A percentile compares a stretch with the other conserved stretches of the same genome.
phyloP scores from a whole-genome alignment of 2,888 invertebrate species.

The Pherbina coryleti region DNA sequence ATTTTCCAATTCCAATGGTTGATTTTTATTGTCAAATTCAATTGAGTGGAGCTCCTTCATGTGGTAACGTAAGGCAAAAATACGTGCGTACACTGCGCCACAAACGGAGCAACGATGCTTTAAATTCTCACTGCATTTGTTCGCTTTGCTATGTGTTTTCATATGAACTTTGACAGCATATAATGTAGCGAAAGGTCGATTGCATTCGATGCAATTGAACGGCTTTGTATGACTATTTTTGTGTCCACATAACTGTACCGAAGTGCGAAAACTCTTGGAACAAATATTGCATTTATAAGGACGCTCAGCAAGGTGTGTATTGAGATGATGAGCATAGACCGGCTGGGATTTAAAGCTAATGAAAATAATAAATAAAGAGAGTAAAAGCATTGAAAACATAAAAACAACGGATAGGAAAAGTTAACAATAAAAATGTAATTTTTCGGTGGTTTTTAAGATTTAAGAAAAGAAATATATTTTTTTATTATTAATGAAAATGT shows the following conservation, averaged over 20 bases:
- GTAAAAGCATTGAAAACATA: not conserved
- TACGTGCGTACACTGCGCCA: conserved; percentile 82
- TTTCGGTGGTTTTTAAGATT: not conserved
- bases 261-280: conserved; percentile 84
- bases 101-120: conserved; percentile 79
- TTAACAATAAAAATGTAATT: no score
- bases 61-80: conserved; percentile 82
- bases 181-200: conserved; percentile 82
- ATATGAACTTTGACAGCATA: conserved; percentile 84
- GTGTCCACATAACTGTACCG: conserved; percentile 83
- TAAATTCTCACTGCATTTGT: conserved; percentile 72
- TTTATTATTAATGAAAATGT: not conserved
- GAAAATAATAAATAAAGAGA: conserved; percentile 5
- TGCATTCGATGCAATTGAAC: conserved; percentile 82
- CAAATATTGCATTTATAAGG: conserved; percentile 83
- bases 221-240: conserved; percentile 87
- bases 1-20: conserved; percentile 31
- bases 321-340: conserved; percentile 82
- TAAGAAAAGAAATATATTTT: not conserved
- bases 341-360: conserved; percentile 82
- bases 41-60: conserved; percentile 75
- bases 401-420: not conserved
- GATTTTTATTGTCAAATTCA: conserved; percentile 43
- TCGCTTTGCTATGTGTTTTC: conserved; percentile 77
- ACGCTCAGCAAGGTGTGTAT: conserved; percentile 82